Base-by-base conservation (phyloP, 2,888 invertebrate genomes). In the Lobophora halterata region DNA sequence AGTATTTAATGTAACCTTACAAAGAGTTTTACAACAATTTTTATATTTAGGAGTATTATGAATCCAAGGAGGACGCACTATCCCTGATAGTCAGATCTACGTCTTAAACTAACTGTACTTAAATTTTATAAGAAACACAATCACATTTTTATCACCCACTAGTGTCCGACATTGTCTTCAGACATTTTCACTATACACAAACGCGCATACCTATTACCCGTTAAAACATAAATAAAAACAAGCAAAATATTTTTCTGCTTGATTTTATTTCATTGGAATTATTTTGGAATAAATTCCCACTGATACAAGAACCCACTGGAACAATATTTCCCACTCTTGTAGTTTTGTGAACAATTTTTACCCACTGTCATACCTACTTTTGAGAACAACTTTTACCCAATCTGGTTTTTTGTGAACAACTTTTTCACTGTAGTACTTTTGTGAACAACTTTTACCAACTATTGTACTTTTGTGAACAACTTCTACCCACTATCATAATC, bases 91-190 rank as follows among this genome's bases (percentile, higher is more conserved):
- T 65, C 68, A 66, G 61, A 65, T 68, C 65, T 68, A 69, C 67
- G 65, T 27, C 29, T 32, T 41, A 36, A 19, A 37, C 65, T 79
- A 81, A 77, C 61, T 79, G 80, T 82, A 82, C 77, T 82, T 79
- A 80, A 51, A 72, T 77, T 82, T 78, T 71, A 77, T 76, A 60
- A 74, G 61, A 77, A 76, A 83, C 85, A 81, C 86, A 83, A 86
- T 86, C 87, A 87, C 87, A 87, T 82, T 72, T 72, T 82, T 86
- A 87, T 86, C 87, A 87, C 87, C 81, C 86, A 79, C 81, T 44
- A 52, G 65, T 54, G 52, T 48, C 48, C 32, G 42, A 46, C 48
- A 52, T 54, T 63, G 77, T 83, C 72, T 73, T 76, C 76, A 74
- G 79, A 79, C 77, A 65, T 69, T 65, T 61, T 60, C 62, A 58